Base-by-base conservation (phyloP, 2,888 invertebrate species). In the Trichopria drosophilae region DNA sequence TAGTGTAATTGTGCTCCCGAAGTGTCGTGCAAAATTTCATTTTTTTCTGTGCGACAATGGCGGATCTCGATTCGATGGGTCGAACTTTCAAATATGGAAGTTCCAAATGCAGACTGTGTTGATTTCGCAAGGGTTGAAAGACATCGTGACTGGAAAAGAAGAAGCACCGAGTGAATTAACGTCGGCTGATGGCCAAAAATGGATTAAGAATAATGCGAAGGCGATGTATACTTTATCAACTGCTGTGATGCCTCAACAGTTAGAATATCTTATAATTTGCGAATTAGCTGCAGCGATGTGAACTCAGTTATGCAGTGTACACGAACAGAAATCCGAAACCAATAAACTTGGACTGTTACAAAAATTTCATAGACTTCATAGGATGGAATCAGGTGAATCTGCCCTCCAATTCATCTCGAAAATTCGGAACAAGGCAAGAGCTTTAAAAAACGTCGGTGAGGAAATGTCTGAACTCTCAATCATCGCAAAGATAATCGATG, bases 191-290 rank as follows among this genome's bases (percentile, higher is more conserved):
- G n/a, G n/a, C n/a, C n/a, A n/a, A n/a, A n/a, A n/a, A n/a, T n/a
- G n/a, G n/a, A n/a, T n/a, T n/a, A 58, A 57, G 15, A 54, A 60
- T 31, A 47, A 60, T 24, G 59, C 60, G 15, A 59, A 40, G 47
- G 58, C 61, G 34, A 61, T 40, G 45, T 63, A 45, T 13, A 53
- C 61, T 20, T 61, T 63, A 9, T 37, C 55, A 15, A 59, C 56
- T 15, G 37, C 44, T 31, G 37, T 58, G n/a, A 55, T 57, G 10
- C 51, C 57, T 23, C 34, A 36, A 2, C 57, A 60, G 44, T 53
- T 55, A 42, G 54, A 55, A 42, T 51, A 48, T 43, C 44, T 60
- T 29, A 12, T 57, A 5, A 46, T 46, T 16, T 51, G 41, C 28
- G 13, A 6, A n/a, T 19, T 37, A 19, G 37, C 55, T 18, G 53